Evolutionary conservation across 1,140 invertebrate genomes (phyloP), one percentile per base, ranked within the genome.

Genomic region (Leptonema lineaticorne): DNA sequence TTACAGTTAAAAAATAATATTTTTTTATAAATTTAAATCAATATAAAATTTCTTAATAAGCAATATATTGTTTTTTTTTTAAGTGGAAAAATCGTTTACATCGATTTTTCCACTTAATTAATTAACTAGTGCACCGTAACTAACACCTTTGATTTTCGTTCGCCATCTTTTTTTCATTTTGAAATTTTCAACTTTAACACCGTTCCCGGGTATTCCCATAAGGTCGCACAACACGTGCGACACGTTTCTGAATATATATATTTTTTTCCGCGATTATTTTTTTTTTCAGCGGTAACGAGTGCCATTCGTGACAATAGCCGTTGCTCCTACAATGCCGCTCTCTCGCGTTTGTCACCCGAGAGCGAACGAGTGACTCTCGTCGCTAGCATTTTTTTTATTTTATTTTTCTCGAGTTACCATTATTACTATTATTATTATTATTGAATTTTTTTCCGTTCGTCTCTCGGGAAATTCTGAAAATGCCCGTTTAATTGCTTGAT

Each of bases 231-330:
- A 16, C 37, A 14, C 37, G 16, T 41, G 37, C 37, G 11, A 16
- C 37, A 16, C 37, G 37, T 16, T 41, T 41, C 16, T 41, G 11
- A 41, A 1, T 9, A 14, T 41, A 33, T 11, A 5, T 33, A 41
- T 41, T 41, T 14, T 41, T 41, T 41, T 41, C n/a, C 16, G 37
- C 37, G 9, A 41, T 41, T 41, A 7, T 45, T 62, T 45, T 62
- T 24, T 8, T 33, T 50, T 24, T 41, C 24, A 24, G 16, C 50
- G 24, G 45, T 14, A 14, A 53, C 62, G 62, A 64, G 62, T 64
- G 62, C 45, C 62, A 46, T 45, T 64, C 46, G 62, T 29, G 62
- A 64, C 62, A 64, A 64, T 64, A 46, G 62, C 62, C 59, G 59
- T 62, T 62, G 59, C 46, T 9, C 33, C n/a, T 45, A 64, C 62